Base-by-base conservation (phyloP, 1,140 invertebrate species). In the Rhizoglyphus robini region DNA sequence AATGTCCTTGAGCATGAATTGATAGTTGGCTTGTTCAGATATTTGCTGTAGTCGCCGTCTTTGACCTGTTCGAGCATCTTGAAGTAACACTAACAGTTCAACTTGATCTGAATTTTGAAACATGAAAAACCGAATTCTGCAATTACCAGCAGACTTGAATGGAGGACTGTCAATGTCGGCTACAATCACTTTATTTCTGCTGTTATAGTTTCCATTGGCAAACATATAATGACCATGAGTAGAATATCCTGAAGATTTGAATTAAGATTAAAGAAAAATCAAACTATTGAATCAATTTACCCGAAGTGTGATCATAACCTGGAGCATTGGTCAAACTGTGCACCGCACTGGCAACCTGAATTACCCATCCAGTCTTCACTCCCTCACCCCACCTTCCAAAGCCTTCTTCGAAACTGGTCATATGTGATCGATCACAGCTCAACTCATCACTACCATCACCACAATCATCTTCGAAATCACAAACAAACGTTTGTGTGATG, bases 401-500 rank as follows among this genome's bases (percentile, higher is more conserved):
- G 25, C 54, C 54, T 18, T 29, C n/a, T 23, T 32, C 27, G 38
- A 30, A 51, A 51, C 30, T 27, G 15, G 38, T 15, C 34, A 5
- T 30, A 31, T 34, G 29, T 8, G 27, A 54, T 47, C 46, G 27
- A 68, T 63, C 73, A 65, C 71, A 71, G 0, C 47, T 65, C 23
- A 67, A 47, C 49, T 77, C 76, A 71, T 77, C 76, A 61, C 74
- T 65, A 76, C 74, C 11, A n/a, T n/a, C n/a, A n/a, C n/a, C n/a
- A n/a, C n/a, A n/a, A n/a, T n/a, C n/a, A n/a, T n/a, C n/a, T n/a
- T 58, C 54, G 29, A 58, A 58, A 34, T 58, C 54, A 34, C 54
- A 58, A 29, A 58, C 11, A 34, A 30, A 58, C 25, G 18, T 1
- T 32, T 32, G 3, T 3, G 15, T 2, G 2, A 58, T 32, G 25